Percentiles rank a stretch among this genome's conserved stretches.
phyloP scores from a whole-genome alignment of 2,888 invertebrate genomes.

The Prionchulus punctatus region DNA sequence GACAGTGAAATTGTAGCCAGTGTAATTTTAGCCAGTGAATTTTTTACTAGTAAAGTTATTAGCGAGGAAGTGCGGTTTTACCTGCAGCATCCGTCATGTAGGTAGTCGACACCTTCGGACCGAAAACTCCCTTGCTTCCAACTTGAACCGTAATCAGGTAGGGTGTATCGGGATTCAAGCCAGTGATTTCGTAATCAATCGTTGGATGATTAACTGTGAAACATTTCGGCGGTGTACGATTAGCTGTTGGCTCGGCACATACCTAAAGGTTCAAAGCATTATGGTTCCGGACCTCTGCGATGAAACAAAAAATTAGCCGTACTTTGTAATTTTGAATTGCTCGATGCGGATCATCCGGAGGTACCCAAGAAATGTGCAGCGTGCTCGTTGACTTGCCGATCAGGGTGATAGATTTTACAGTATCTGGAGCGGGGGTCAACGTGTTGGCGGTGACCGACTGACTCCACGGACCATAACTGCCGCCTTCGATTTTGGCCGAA shows the following conservation, averaged over 20 bases:
- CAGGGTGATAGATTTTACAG: constrained; percentile 26
- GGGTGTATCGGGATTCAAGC: constrained; percentile 27
- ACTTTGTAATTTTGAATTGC: constrained; percentile 9
- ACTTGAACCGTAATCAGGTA: constrained; percentile 28
- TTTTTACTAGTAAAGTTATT: neutral
- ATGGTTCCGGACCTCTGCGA: no score
- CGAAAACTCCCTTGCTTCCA: constrained; percentile 25
- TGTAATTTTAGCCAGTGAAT: neutral
- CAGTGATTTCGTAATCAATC: constrained; percentile 23
- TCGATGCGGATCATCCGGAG: constrained; percentile 22
- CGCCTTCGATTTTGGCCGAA: constrained; percentile 26
- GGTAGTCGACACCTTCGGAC: constrained; percentile 26
- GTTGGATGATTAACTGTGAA: constrained; percentile 25
- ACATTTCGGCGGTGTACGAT: neutral
- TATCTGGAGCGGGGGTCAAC: constrained; percentile 28
- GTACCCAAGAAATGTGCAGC: constrained; percentile 27
- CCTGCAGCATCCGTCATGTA: constrained; percentile 24
- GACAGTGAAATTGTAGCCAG: neutral
- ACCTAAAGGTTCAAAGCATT: constrained; percentile 8
- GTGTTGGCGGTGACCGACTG: constrained; percentile 28
- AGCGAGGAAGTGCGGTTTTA: no score
- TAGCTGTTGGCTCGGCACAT: constrained; percentile 5
- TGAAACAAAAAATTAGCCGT: neutral
- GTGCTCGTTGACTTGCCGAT: constrained; percentile 28
- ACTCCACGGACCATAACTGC: constrained; percentile 27